Evolutionary conservation across 1,140 invertebrate species (phyloP), one percentile per base, ranked within the genome.

Genomic region (Danaus plexippus): DNA sequence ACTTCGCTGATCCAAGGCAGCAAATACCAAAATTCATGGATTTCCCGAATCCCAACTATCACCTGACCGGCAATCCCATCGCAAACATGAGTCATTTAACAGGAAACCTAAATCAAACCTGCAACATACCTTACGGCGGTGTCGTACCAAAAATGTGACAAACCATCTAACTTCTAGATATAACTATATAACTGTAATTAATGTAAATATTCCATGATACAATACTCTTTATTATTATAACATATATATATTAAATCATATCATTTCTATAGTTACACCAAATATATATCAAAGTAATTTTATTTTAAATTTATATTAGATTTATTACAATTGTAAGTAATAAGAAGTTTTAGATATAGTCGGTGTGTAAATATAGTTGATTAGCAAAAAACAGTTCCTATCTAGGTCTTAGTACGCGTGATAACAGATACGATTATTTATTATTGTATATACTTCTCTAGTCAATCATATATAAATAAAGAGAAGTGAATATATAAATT

Each of bases 401-500:
- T 70, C 48, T 54, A 61, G 42, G 44, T 51, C 41, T 43, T 52
- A 66, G 61, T 40, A 50, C 42, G 43, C 57, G 45, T 54, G 53
- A 56, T 63, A 52, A 62, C 22, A 32, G 43, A 41, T 59, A 54
- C 60, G 64, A 77, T 74, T 80, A 75, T 80, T 77, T 78, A 73
- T 75, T 47, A 46, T 69, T 66, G 59, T 64, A 70, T 71, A 57
- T 75, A 78, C 69, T 81, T 75, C 71, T 71, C 78, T 81, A 81
- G 78, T 81, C 78, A 79, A 66, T 70, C 51, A 66, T 40, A 67
- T 79, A 74, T 60, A 46, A 78, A 76, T 79, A 73, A 73, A 76
- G 66, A 75, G 71, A 69, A 77, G 68, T 71, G 68, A 59, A 32
- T 32, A 32, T 32, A 1, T 2, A 6, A 32, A 2, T 32, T 8